A percentile compares a stretch with the other conserved stretches of the same genome.
These are phyloP conservation scores for Cataglyphis albicans DNA, from an alignment of 2,888 invertebrate genomes.

Conservation along the genomic window DNA sequence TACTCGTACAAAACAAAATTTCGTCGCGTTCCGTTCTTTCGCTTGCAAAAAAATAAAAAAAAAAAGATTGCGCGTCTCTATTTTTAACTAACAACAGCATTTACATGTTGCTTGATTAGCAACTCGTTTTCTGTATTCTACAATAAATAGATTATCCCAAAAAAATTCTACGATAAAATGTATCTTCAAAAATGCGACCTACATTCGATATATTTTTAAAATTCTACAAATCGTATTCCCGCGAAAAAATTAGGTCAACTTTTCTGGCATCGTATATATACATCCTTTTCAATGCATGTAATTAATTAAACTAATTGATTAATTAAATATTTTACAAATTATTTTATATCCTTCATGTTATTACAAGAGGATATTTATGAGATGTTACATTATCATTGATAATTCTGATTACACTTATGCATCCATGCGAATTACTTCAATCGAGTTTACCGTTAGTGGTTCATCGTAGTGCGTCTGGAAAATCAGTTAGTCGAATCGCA, in stretches of 20 bases:
- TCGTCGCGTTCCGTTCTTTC: background rate
- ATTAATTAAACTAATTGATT: background rate
- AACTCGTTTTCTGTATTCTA: background rate
- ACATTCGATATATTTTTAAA: background rate
- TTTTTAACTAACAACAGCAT: background rate
- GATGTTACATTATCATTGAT: background rate
- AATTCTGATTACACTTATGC: conserved; percentile 24
- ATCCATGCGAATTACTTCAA: background rate
- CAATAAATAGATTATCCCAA: background rate
- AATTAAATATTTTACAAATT: background rate
- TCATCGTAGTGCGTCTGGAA: conserved; percentile 40
- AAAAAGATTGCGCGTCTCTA: background rate
- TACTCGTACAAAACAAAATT: background rate
- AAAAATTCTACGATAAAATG: background rate
- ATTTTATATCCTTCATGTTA: background rate
- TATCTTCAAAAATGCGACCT: background rate
- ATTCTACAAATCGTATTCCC: background rate
- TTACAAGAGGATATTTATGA: background rate
- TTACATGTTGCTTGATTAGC: background rate
- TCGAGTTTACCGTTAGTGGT: background rate
- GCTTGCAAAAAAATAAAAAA: background rate
- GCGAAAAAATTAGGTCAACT: conserved; percentile 12
- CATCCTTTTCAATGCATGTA: too few species aligned
- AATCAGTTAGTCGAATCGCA: conserved; percentile 64
- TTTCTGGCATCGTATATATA: background rate